These are phyloP conservation scores for Spicauda simplicius DNA, from an alignment of 2,888 invertebrate genomes.

Conservation along the genomic window DNA sequence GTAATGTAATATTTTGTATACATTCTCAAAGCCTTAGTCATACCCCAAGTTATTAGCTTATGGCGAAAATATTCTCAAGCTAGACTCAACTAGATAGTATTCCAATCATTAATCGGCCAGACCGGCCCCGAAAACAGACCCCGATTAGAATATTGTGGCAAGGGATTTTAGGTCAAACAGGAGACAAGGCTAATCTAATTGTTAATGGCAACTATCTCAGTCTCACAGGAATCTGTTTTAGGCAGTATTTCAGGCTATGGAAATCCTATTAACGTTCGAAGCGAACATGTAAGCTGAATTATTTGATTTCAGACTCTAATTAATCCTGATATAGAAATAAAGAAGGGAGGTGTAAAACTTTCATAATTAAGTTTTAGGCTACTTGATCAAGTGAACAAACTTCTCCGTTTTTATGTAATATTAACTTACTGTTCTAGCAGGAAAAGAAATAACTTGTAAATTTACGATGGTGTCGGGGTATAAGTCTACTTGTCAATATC, in stretches of 20 bases:
- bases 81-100: background rate
- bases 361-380: no score
- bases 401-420: no score
- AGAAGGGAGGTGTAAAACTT: no score
- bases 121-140: background rate
- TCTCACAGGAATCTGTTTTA: constrained; percentile 7
- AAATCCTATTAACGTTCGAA: background rate
- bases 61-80: background rate
- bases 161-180: background rate
- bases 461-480: no score
- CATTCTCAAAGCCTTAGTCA: background rate
- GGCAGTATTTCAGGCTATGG: background rate
- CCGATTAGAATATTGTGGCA: background rate
- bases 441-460: no score
- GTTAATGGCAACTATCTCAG: background rate
- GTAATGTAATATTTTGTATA: no score
- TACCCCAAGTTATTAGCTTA: background rate
- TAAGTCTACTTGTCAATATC: no score
- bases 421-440: no score
- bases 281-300: no score
- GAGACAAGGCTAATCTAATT: background rate
- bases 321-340: no score
- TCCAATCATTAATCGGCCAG: background rate
- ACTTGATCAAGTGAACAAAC: no score
- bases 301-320: no score